Percentiles rank a stretch among this genome's conserved stretches.
These are phyloP conservation scores for Punctoribates punctum DNA, from an alignment of 2,888 invertebrate genomes.

Conservation along the genomic window DNA sequence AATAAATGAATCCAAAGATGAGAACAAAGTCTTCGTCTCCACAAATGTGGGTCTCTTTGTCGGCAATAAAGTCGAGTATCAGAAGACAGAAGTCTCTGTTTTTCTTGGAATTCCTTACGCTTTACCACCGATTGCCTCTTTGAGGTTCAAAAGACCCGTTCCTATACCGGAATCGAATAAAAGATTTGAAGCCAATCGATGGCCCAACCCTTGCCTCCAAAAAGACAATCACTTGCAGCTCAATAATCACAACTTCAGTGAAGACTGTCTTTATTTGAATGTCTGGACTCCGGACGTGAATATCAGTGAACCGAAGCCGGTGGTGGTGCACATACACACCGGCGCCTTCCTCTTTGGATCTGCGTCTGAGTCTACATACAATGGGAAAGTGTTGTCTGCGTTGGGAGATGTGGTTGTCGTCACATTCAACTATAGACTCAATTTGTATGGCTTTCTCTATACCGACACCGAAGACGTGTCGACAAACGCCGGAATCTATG, in stretches of 20 bases:
- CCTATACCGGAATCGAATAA: not conserved
- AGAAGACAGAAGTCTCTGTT: not conserved
- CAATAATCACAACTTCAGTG: constrained; percentile 41
- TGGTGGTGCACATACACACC: constrained; percentile 58
- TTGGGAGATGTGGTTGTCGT: constrained; percentile 57
- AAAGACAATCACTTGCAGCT: constrained; percentile 35
- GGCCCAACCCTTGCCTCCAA: constrained; percentile 40
- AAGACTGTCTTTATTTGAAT: constrained; percentile 43
- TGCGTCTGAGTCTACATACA: constrained; percentile 52
- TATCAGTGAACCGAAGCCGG: constrained; percentile 46
- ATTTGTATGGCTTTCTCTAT: constrained; percentile 53
- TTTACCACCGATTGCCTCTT: constrained; percentile 22
- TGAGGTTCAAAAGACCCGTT: constrained; percentile 25
- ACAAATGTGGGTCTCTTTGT: not conserved
- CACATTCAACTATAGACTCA: constrained; percentile 58
- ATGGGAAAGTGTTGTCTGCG: constrained; percentile 54
- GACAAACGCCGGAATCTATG: constrained; percentile 58
- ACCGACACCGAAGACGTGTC: constrained; percentile 49
- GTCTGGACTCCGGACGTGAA: constrained; percentile 34
- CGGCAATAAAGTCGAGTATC: not conserved
- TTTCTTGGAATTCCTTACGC: constrained; percentile 27
- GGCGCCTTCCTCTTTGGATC: constrained; percentile 54
- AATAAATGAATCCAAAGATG: not conserved
- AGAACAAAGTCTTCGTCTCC: not conserved
- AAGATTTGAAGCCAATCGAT: constrained; percentile 8